These are phyloP conservation scores for Chascanopsetta lugubris DNA, from an alignment of 2,113 vertebrate species.

Conservation along the genomic window DNA sequence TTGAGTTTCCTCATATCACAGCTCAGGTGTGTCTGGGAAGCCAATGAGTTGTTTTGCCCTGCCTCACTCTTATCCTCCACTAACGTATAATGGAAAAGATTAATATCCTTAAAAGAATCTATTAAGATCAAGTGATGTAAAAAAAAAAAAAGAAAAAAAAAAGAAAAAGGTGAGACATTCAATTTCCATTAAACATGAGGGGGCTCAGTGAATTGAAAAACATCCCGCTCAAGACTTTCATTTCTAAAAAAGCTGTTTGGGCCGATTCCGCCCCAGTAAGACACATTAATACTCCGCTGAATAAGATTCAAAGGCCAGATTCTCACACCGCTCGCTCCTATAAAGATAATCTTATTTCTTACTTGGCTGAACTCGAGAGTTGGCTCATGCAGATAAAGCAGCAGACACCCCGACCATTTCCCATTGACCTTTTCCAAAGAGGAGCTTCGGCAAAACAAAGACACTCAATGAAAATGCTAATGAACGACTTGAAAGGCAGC, in stretches of 20 bases:
- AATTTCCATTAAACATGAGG: slow-evolving; percentile 71
- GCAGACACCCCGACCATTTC: slow-evolving; percentile 71
- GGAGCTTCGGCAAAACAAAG: slow-evolving; percentile 75
- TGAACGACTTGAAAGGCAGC: slow-evolving; percentile 59
- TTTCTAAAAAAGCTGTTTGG: slow-evolving; percentile 70
- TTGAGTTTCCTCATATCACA: slow-evolving; percentile 45
- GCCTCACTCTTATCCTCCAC: slow-evolving; percentile 61
- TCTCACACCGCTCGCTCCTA: slow-evolving; percentile 67
- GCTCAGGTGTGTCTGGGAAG: slow-evolving; percentile 62
- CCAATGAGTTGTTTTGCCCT: slow-evolving; percentile 67
- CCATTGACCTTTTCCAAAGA: slow-evolving; percentile 77
- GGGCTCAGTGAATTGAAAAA: slow-evolving; percentile 65
- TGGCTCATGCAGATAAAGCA: slow-evolving; percentile 75
- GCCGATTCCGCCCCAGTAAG: slow-evolving; percentile 62
- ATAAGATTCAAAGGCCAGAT: slow-evolving; percentile 75
- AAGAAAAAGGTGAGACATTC: slow-evolving; percentile 68
- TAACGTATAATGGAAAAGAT: slow-evolving; percentile 71
- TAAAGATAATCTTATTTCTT: slow-evolving; percentile 79
- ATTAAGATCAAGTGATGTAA: slow-evolving; percentile 73
- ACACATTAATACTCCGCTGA: slow-evolving; percentile 72
- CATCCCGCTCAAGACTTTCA: slow-evolving; percentile 56
- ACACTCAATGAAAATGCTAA: slow-evolving; percentile 79
- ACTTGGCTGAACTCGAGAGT: slow-evolving; percentile 77
- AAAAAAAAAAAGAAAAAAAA: too few species aligned
- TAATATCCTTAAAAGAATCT: slow-evolving; percentile 75